Percentiles rank a stretch among this genome's conserved stretches.
Evolutionary conservation across 92 coral and sea anemone species (phyloP).

Genomic region (Palythoa caribaeorum): DNA sequence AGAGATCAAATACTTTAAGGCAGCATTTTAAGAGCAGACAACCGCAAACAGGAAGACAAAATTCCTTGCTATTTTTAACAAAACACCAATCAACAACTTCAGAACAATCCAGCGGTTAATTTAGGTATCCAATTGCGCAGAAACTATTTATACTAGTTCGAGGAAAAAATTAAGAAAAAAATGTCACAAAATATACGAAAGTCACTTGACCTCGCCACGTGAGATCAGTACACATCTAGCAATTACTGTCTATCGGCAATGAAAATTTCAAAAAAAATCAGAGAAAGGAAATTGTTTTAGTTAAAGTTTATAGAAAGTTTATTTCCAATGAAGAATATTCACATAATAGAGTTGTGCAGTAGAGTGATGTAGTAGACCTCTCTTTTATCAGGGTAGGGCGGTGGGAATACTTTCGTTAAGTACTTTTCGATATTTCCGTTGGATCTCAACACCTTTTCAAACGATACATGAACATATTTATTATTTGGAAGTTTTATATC

Average conservation of each 20-base stretch:
- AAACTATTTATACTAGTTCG: slow-evolving; percentile 1
- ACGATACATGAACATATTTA: neutral
- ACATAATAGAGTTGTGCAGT: neutral
- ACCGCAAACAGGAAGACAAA: neutral
- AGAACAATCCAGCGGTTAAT: neutral
- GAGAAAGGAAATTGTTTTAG: neutral
- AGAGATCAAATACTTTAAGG: neutral
- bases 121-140: neutral
- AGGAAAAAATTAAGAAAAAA: neutral
- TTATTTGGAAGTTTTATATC: neutral
- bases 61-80: slow-evolving; percentile 3
- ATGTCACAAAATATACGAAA: neutral
- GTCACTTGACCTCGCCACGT: slow-evolving; percentile 14
- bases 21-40: neutral
- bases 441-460: neutral
- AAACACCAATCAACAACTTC: neutral
- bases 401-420: neutral
- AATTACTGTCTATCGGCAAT: neutral
- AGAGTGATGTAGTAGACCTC: neutral
- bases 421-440: neutral
- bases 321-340: neutral
- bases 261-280: neutral
- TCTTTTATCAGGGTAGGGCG: neutral
- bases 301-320: neutral
- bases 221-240: neutral